These are phyloP conservation scores for Bucorvus abyssinicus DNA, from an alignment of 2,797 vertebrate species.

Conservation along the genomic window DNA sequence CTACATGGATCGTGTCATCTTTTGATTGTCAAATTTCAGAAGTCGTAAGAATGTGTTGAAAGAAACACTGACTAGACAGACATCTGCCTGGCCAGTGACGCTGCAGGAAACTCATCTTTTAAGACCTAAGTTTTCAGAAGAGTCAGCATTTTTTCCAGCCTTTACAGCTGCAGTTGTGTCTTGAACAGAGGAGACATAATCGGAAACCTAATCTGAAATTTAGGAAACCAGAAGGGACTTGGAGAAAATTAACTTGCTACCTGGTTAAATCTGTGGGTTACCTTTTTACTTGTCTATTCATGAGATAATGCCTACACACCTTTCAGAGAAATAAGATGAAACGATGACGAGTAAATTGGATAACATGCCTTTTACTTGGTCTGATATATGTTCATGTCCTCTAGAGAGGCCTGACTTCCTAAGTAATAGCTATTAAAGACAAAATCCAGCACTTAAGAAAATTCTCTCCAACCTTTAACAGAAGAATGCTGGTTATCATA, in stretches of 20 bases:
- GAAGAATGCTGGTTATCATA: not conserved
- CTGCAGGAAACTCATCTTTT: not conserved
- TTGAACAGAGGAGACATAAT: not conserved
- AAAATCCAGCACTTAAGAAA: not conserved
- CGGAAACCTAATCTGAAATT: not conserved
- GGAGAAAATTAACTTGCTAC: not conserved
- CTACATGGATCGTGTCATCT: constrained; percentile 1
- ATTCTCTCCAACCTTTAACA: not conserved
- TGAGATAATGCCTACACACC: not conserved
- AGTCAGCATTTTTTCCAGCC: not conserved
- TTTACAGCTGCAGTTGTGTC: not conserved
- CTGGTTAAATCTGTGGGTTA: not conserved
- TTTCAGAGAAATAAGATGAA: not conserved
- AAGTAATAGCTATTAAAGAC: not conserved
- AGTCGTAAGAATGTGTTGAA: not conserved
- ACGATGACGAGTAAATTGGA: not conserved
- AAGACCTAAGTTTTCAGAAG: not conserved
- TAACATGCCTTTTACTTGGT: not conserved
- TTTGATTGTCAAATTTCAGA: constrained; percentile 8
- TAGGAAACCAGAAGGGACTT: not conserved
- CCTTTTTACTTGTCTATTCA: not conserved
- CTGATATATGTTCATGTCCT: not conserved
- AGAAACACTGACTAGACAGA: not conserved
- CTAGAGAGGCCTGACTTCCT: not conserved
- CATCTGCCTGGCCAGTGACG: not conserved